These are phyloP conservation scores for Emesis castigata DNA, from an alignment of 2,888 invertebrate genomes.

Conservation along the genomic window DNA sequence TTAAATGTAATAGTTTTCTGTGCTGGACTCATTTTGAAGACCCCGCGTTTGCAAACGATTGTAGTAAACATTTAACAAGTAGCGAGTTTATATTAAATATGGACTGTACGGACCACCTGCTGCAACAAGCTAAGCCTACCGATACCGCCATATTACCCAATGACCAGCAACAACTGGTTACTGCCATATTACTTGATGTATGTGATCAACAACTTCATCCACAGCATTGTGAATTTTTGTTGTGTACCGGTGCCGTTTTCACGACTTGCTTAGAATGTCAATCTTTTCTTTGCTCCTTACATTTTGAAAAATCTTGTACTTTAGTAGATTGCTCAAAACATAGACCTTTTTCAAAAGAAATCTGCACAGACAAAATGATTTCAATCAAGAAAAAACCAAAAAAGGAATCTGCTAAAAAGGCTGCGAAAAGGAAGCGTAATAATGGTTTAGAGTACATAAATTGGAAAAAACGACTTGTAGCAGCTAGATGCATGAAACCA, in stretches of 20 bases:
- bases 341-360: not conserved
- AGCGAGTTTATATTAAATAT: not conserved
- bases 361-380: not conserved
- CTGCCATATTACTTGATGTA: not conserved
- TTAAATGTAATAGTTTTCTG: not conserved
- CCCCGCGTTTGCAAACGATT: not conserved
- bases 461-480: not conserved
- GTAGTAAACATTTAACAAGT: not conserved
- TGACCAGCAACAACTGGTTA: not conserved
- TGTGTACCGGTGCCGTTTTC: not conserved
- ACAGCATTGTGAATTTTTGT: not conserved
- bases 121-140: not conserved
- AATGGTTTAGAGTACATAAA: not conserved
- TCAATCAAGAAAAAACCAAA: not conserved
- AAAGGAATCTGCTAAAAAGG: not conserved
- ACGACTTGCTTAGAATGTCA: not conserved
- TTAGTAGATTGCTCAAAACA: conserved; percentile 31
- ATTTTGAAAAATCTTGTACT: not conserved
- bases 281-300: not conserved
- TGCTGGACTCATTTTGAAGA: not conserved
- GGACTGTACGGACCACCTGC: not conserved
- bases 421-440: not conserved
- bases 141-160: not conserved
- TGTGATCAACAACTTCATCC: not conserved
- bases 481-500: not conserved